Conservation (phyloP, 2,113 vertebrate species). For the Chrysochloris asiatica region DNA sequence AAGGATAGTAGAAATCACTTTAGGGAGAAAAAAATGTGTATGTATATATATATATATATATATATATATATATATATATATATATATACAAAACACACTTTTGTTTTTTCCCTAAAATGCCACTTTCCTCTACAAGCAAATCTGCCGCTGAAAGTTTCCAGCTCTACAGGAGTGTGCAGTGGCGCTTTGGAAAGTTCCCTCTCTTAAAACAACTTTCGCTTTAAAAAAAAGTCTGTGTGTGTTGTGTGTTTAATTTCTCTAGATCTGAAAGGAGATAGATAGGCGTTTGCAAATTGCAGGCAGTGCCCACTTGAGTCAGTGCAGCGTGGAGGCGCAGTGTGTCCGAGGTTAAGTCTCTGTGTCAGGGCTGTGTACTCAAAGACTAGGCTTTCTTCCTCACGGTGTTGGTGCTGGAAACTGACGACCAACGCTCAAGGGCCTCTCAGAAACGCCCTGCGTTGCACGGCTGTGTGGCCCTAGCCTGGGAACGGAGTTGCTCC, state of each 20-base stretch:
- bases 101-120: neutral
- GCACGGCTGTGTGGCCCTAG: slow-evolving; percentile 42
- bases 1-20: slow-evolving; percentile 63
- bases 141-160: slow-evolving; percentile 42
- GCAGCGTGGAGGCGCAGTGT: neutral
- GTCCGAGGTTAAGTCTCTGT: neutral
- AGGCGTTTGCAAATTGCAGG: neutral
- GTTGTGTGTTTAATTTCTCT: neutral
- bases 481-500: neutral
- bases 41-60: too few species aligned
- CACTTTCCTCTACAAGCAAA: neutral
- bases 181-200: slow-evolving; percentile 63
- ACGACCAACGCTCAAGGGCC: neutral
- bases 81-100: too few species aligned
- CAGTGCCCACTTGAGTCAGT: neutral
- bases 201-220: neutral
- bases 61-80: too few species aligned
- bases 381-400: neutral
- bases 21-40: neutral
- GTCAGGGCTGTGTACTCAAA: neutral
- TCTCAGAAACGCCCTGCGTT: neutral
- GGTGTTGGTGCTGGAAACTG: neutral
- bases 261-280: neutral
- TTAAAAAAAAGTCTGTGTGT: neutral
- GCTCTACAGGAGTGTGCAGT: slow-evolving; percentile 63